Base-by-base conservation (phyloP, 2,888 invertebrate genomes). In the Vanessa cardui region DNA sequence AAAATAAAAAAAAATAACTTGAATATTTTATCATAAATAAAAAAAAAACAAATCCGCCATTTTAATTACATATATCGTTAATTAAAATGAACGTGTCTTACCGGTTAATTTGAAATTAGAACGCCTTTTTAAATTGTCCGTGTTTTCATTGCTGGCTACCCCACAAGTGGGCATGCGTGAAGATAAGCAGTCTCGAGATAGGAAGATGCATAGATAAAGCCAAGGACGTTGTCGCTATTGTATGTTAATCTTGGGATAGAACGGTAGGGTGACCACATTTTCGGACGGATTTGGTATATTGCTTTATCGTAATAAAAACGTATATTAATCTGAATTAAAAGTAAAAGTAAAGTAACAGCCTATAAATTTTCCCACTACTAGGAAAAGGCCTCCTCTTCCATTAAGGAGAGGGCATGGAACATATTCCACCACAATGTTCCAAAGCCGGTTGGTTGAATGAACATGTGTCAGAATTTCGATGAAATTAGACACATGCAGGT, bases 191-290 rank as follows among this genome's bases (percentile, higher is more conserved):
- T 80, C 77, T 77, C 31, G n/a, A 54, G 77, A 78, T 81, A 80
- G 81, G 82, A 81, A 84, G 84, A 81, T 78, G 77, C 72, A 73
- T 74, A 78, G 79, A 79, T 82, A 81, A 76, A 73, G 77, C 75
- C 80, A 82, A 83, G 80, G 79, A 75, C 79, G 74, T 33, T 58
- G 44, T 49, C 39, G 50, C 79, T 69, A 84, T 84, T 84, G 84
- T 84, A 84, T 84, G 84, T 71, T 80, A 84, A 84, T 84, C 70
- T 76, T 74, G 73, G 72, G 76, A 77, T 75, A 77, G 76, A 78
- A 69, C 72, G 47, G 64, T 75, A 63, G 56, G 73, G 78, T 76
- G 69, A 58, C 81, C 79, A 82, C 73, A 64, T 6, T 18, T 73
- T 66, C 7, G 15, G 8, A 50, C 16, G 20, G 9, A 60, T 46